Evolutionary conservation across 2,113 vertebrate species (phyloP), one percentile per base, ranked within the genome.

Genomic region (Globicephala melas): DNA sequence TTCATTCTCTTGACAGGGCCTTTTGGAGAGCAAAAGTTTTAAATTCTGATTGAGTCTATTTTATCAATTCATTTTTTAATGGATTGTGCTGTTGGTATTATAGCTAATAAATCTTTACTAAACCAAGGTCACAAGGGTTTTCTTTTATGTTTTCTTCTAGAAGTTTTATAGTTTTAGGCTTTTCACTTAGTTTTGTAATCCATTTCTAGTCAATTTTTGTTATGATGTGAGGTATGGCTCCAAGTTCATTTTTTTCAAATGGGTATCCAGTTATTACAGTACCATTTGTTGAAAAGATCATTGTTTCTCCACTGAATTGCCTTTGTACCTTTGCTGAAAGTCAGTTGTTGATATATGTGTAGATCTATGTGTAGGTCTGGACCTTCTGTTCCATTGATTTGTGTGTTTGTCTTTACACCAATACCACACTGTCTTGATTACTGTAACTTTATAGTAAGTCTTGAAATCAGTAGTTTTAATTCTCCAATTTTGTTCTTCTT

Each of bases 11-110:
- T 86, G 68, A 74, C 58, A 74, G 74, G 26, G 36, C 58, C 44
- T 96, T 92, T 60, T 94, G 25, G 28, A 63, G 31, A 10, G 47
- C 38, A 82, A 74, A 87, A 36, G 36, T 73, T 74, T 96, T 96
- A 55, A 63, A 76, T 71, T 94, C 68, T 65, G 13, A 44, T 58
- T 8, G 44, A 92, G 83, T 89, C 31, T 55, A 23, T 87, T 88
- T 60, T 88, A 88, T 88, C n/a, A 65, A 47, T 94, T 74, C 41
- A 82, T 63, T 9, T 80, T 82, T 65, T 65, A 83, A 83, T 76
- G 55, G 62, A 65, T 83, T 73, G 5, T 91, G 76, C n/a, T 70
- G 3, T 81, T 95, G 71, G 31, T 94, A 17, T 87, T 94, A 47
- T 25, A 60, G 28, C 12, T 90, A 91, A 82, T 38, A 68, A 90